Evolutionary conservation across 2,797 vertebrate genomes (phyloP).

Genomic region (Pseudochirops corinnae): DNA sequence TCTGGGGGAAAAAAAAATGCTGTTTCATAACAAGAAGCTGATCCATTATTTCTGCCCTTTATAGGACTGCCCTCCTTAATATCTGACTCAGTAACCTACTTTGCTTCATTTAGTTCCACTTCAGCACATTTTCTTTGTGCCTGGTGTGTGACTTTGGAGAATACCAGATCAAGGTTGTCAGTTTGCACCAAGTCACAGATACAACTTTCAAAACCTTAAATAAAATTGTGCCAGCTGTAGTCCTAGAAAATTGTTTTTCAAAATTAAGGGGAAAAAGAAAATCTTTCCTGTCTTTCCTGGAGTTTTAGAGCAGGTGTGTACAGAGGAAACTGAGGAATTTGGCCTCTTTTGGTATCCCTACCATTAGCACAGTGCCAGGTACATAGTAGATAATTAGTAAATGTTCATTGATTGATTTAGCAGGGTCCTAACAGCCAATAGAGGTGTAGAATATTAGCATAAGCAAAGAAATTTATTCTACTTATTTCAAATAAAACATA

Average conservation of each 20-base stretch:
- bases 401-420: not conserved
- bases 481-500: not conserved
- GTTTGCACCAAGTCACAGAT: slow-evolving; percentile 71
- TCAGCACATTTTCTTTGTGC: slow-evolving; percentile 74
- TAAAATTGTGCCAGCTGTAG: slow-evolving; percentile 63
- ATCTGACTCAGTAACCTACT: slow-evolving; percentile 69
- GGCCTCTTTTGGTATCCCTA: not conserved
- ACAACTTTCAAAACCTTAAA: slow-evolving; percentile 72
- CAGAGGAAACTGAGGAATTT: not conserved
- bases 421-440: not conserved
- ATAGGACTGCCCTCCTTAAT: slow-evolving; percentile 53
- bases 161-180: slow-evolving; percentile 78
- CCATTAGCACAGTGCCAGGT: not conserved
- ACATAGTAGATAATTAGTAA: not conserved
- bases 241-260: slow-evolving; percentile 48
- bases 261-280: not conserved
- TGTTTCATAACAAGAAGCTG: not conserved
- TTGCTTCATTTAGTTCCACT: slow-evolving; percentile 74
- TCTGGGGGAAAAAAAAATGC: slow-evolving; percentile 45
- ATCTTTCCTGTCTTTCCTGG: not conserved
- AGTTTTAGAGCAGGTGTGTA: not conserved
- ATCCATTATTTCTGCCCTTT: slow-evolving; percentile 56
- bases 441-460: not conserved
- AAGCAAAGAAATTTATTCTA: not conserved
- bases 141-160: slow-evolving; percentile 70